Percentiles rank a stretch among this genome's conserved stretches.
Conservation (phyloP, 2,888 invertebrate genomes). For the Plusia festucae region DNA sequence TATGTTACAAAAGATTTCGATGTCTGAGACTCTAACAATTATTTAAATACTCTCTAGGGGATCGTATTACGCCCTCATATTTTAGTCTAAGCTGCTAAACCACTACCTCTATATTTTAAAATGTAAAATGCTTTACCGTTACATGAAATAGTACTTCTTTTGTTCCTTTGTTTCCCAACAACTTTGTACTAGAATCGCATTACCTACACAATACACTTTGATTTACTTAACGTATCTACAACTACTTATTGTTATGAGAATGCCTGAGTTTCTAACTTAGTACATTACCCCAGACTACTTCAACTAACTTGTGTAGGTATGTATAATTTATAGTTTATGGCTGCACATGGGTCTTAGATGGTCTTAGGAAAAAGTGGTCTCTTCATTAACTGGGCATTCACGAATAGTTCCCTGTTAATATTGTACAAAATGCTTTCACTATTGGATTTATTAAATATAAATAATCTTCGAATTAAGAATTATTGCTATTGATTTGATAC, state of each 20-base stretch:
- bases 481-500: too few species aligned
- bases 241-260: constrained; percentile 9
- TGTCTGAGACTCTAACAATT: constrained; percentile 16
- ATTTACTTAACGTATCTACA: constrained; percentile 27
- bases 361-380: not conserved
- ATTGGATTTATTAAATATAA: not conserved
- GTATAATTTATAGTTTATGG: constrained; percentile 1
- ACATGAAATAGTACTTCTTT: constrained; percentile 19
- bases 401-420: not conserved
- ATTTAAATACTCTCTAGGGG: constrained; percentile 27
- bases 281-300: not conserved
- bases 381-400: not conserved
- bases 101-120: constrained; percentile 30
- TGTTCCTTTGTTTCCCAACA: constrained; percentile 31
- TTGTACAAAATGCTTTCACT: not conserved
- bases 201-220: constrained; percentile 30
- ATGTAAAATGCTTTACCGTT: constrained; percentile 38
- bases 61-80: constrained; percentile 22
- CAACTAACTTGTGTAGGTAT: not conserved
- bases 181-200: constrained; percentile 14
- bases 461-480: too few species aligned
- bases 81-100: constrained; percentile 25
- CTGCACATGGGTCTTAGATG: not conserved
- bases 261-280: constrained; percentile 24
- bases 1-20: not conserved